phyloP scores from a whole-genome alignment of 2,888 invertebrate genomes.

The Dasysyrphus albostriatus region DNA sequence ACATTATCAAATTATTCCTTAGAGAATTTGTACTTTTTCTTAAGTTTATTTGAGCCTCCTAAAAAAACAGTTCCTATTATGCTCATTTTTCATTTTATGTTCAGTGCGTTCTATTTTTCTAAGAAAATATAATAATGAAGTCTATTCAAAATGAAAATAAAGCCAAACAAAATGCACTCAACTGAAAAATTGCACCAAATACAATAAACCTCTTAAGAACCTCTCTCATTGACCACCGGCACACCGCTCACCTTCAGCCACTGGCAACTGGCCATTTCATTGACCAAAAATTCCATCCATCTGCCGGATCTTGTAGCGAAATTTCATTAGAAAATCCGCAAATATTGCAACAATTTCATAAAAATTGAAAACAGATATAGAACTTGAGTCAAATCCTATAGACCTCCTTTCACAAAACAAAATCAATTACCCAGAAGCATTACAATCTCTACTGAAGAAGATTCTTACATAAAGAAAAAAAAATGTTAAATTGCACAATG shows the following conservation, averaged over 20 bases:
- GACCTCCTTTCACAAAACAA: constrained; percentile 69
- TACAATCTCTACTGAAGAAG: constrained; percentile 35
- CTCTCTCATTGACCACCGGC: constrained; percentile 28
- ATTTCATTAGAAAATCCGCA: constrained; percentile 65
- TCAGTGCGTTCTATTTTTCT: neutral
- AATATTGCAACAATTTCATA: constrained; percentile 61
- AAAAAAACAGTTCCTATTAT: too few relatives aligned
- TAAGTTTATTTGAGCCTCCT: neutral
- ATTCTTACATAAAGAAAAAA: constrained; percentile 16
- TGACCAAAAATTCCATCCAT: constrained; percentile 47
- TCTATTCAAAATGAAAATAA: neutral
- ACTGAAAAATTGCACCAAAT: constrained; percentile 33
- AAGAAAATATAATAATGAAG: neutral
- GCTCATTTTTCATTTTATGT: neutral
- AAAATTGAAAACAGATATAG: constrained; percentile 29
- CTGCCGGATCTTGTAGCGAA: constrained; percentile 65
- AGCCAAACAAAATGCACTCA: constrained; percentile 20
- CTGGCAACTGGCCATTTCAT: constrained; percentile 33
- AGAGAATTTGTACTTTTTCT: neutral
- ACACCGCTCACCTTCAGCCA: constrained; percentile 46
- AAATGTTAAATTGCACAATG: constrained; percentile 61
- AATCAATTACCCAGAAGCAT: constrained; percentile 74
- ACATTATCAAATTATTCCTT: too few relatives aligned
- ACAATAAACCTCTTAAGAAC: constrained; percentile 12
- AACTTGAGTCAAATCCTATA: constrained; percentile 39